Conservation (phyloP, 1,140 invertebrate genomes). For the Procambarus clarkii region DNA sequence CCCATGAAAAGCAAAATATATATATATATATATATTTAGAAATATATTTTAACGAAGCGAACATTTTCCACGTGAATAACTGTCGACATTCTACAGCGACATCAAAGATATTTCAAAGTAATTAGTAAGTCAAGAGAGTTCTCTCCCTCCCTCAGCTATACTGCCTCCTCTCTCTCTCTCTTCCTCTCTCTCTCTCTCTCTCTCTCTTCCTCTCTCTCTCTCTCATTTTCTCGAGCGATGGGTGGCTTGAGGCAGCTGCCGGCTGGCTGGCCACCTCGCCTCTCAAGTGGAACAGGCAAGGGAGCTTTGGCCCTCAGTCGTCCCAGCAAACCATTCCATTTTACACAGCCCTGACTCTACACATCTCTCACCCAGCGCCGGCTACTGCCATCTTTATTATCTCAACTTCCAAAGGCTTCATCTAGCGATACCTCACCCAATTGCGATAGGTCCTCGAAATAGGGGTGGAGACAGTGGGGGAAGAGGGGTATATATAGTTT, state of each 20-base stretch:
- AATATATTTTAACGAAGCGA: constrained; percentile 34
- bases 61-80: constrained; percentile 16
- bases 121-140: constrained; percentile 49
- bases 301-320: constrained; percentile 4
- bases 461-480: neutral
- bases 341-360: constrained; percentile 55
- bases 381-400: neutral
- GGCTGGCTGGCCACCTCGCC: constrained; percentile 9
- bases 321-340: constrained; percentile 61
- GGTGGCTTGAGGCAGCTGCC: neutral
- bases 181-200: constrained; percentile 17
- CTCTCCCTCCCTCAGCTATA: neutral
- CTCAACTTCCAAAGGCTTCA: neutral
- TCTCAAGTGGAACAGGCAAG: constrained; percentile 57
- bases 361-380: neutral
- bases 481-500: neutral
- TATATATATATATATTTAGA: constrained; percentile 16
- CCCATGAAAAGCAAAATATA: neutral
- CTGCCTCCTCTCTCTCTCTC: constrained; percentile 27
- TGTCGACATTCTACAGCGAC: constrained; percentile 49
- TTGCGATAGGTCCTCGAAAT: neutral
- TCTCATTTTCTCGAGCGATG: neutral
- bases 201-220: constrained; percentile 7
- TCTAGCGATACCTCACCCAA: neutral
- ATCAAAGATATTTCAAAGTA: constrained; percentile 63